Conservation (phyloP, 2,113 vertebrate genomes). For the Oreochromis spilurus region DNA sequence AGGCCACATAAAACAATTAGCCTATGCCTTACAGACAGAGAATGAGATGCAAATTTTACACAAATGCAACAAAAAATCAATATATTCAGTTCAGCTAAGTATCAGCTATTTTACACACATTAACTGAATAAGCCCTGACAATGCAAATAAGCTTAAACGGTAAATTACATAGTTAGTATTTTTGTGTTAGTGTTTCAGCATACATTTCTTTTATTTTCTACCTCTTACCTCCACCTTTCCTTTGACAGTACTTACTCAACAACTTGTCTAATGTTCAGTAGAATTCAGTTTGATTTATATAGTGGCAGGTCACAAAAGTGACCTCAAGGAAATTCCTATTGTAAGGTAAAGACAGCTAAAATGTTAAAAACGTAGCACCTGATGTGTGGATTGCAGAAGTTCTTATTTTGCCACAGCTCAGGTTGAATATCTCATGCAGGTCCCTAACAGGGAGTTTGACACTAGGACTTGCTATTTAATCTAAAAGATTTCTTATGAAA, state of each 20-base stretch:
- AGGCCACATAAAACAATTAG: background rate
- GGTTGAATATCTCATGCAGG: background rate
- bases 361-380: background rate
- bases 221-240: background rate
- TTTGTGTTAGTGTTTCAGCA: background rate
- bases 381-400: background rate
- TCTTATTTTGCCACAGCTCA: background rate
- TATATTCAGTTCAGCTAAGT: background rate
- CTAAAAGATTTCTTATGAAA: background rate
- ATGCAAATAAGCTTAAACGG: background rate
- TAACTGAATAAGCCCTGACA: background rate
- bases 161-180: background rate
- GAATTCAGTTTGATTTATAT: rapidly evolving
- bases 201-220: background rate
- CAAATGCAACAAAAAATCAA: background rate
- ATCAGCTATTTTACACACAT: background rate
- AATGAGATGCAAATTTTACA: background rate
- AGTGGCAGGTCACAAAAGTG: background rate
- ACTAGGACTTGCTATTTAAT: background rate
- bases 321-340: background rate
- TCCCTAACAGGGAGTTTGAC: background rate
- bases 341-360: background rate
- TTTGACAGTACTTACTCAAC: background rate
- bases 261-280: background rate
- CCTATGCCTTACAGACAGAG: background rate